phyloP scores from a whole-genome alignment of 2,888 invertebrate species.

The Pollenia griseotomentosa region DNA sequence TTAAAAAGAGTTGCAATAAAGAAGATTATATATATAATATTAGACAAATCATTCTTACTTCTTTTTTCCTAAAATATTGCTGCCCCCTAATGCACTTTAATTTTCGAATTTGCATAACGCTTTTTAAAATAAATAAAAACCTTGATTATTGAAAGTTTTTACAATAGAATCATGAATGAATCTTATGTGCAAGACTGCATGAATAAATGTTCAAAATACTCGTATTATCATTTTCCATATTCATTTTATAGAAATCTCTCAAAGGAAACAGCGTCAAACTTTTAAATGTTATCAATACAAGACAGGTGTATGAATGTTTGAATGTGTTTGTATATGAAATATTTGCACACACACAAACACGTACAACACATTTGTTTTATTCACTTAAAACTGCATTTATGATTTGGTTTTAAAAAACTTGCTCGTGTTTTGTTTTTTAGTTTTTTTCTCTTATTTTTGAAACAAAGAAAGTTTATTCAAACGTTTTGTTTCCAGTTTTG shows the following conservation, averaged over 20 bases:
- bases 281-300: constrained; percentile 64
- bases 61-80: not conserved
- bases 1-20: not conserved
- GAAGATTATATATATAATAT: too few species aligned
- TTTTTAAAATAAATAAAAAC: not conserved
- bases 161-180: constrained; percentile 19
- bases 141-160: constrained; percentile 8
- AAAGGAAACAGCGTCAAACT: constrained; percentile 72
- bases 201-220: constrained; percentile 49
- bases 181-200: constrained; percentile 22
- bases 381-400: constrained; percentile 61
- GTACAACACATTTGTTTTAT: constrained; percentile 21
- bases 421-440: constrained; percentile 43
- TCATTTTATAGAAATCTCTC: constrained; percentile 59
- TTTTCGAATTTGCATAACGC: not conserved
- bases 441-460: constrained; percentile 48
- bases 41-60: too few species aligned
- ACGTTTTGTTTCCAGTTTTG: constrained; percentile 38
- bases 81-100: not conserved
- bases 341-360: constrained; percentile 9
- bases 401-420: constrained; percentile 59
- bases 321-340: not conserved
- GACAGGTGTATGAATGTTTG: not conserved
- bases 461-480: constrained; percentile 52
- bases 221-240: constrained; percentile 45